Conservation (phyloP, 2,888 invertebrate genomes). For the Bugulina stolonifera region DNA sequence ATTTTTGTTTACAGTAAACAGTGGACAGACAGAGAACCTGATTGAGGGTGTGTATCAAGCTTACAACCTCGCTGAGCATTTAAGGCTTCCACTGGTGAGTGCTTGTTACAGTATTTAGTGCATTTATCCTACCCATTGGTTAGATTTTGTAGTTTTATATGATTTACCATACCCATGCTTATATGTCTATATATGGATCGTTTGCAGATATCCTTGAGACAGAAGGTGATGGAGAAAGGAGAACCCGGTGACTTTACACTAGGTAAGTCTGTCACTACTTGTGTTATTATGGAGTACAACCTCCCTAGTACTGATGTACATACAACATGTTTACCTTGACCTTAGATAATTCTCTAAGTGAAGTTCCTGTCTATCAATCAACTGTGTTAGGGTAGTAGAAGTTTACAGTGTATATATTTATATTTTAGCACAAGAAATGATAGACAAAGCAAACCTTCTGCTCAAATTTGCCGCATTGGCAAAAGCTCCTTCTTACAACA, state of each 20-base stretch:
- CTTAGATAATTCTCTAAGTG: too few relatives aligned
- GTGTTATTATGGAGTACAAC: too few relatives aligned
- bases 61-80: slow-evolving; percentile 40
- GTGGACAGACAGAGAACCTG: background rate
- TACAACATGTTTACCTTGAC: too few relatives aligned
- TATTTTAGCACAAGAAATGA: slow-evolving; percentile 24
- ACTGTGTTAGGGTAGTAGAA: too few relatives aligned
- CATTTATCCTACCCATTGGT: too few relatives aligned
- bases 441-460: slow-evolving; percentile 38
- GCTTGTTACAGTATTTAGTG: background rate
- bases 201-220: slow-evolving; percentile 5
- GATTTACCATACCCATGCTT: too few relatives aligned
- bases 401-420: too few relatives aligned
- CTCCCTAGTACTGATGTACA: too few relatives aligned
- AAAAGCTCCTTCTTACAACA: background rate
- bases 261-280: slow-evolving; percentile 3
- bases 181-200: too few relatives aligned
- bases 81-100: slow-evolving; percentile 39
- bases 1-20: background rate
- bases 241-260: background rate
- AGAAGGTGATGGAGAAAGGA: slow-evolving; percentile 12
- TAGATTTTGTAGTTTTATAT: too few relatives aligned
- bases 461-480: slow-evolving; percentile 48
- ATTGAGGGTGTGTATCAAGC: slow-evolving; percentile 44
- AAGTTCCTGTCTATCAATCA: too few relatives aligned